These are phyloP conservation scores for Idaea biselata DNA, from an alignment of 2,888 invertebrate species.

Conservation along the genomic window DNA sequence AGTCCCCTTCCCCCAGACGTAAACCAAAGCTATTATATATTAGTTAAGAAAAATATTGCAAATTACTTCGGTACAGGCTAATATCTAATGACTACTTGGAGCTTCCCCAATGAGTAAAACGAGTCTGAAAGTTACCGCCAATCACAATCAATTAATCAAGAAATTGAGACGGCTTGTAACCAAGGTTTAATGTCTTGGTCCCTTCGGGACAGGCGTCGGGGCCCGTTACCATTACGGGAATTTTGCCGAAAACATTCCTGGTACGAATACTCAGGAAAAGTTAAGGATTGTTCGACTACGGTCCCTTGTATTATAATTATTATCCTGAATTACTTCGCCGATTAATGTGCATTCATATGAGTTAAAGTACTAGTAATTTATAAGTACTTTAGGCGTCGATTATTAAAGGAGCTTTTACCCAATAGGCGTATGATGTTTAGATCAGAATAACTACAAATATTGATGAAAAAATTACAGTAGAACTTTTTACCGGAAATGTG, in stretches of 20 bases:
- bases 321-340: constrained; percentile 27
- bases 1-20: neutral
- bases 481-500: no score
- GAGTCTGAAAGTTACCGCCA: constrained; percentile 19
- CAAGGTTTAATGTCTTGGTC: constrained; percentile 73
- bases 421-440: no score
- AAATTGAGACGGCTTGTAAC: constrained; percentile 42
- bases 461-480: no score
- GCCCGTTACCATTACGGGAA: constrained; percentile 50
- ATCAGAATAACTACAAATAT: no score
- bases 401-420: neutral
- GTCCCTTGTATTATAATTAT: constrained; percentile 17
- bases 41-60: neutral
- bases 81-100: neutral
- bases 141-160: constrained; percentile 26
- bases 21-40: neutral
- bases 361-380: neutral
- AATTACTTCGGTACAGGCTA: neutral
- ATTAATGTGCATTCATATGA: neutral
- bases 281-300: constrained; percentile 35
- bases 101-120: neutral
- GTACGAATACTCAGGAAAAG: constrained; percentile 66
- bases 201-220: constrained; percentile 48
- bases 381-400: neutral
- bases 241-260: constrained; percentile 66